These are phyloP conservation scores for Rynchops niger DNA, from an alignment of 2,113 vertebrate species.

Conservation along the genomic window DNA sequence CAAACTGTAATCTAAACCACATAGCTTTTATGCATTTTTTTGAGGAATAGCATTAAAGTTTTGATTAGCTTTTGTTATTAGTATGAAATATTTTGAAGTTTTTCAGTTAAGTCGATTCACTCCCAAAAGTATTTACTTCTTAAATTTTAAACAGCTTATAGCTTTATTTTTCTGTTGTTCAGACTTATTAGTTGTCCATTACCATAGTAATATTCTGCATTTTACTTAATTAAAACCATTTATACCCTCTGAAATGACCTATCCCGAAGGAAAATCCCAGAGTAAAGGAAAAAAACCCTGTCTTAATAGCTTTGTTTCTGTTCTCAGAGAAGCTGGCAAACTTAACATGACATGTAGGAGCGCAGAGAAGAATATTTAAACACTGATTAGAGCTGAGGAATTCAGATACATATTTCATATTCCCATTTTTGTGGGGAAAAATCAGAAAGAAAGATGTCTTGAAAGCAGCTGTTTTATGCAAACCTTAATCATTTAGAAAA, in stretches of 20 bases:
- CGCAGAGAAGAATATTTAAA: neutral
- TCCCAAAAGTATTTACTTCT: neutral
- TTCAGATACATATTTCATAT: neutral
- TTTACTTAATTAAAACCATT: neutral
- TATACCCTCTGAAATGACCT: neutral
- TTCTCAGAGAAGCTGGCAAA: neutral
- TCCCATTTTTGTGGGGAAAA: rapidly evolving
- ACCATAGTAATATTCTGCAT: neutral
- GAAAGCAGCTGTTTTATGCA: neutral
- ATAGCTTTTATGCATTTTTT: neutral
- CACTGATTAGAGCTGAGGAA: neutral
- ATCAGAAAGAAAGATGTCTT: neutral
- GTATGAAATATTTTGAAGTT: neutral
- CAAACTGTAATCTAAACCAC: neutral
- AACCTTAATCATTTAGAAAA: neutral
- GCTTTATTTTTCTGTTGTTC: neutral
- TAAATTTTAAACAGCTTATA: neutral
- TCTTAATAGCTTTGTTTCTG: neutral
- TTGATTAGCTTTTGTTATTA: neutral
- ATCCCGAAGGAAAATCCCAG: neutral
- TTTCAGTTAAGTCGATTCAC: neutral
- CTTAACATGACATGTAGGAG: neutral
- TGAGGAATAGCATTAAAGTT: neutral
- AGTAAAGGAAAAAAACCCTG: neutral
- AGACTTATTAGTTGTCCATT: neutral